Base-by-base conservation (phyloP, 1,140 invertebrate species). In the Aradophagus sp. region DNA sequence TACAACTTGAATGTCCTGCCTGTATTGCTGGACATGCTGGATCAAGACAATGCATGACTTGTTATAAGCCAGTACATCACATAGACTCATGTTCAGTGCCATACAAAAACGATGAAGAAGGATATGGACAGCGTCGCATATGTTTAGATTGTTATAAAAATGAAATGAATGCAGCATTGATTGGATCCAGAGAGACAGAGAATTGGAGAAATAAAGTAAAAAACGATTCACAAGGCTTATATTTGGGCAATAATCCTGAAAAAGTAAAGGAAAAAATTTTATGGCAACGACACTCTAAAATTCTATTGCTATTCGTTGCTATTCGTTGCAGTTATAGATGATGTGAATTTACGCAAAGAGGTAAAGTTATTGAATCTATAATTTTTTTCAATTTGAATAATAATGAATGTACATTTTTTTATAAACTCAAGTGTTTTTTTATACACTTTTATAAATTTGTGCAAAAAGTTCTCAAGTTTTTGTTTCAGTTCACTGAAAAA, bases 61-160 rank as follows among this genome's bases (percentile, higher is more conserved):
- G 38, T 12, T 3, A 41, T 23, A 13, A 23, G 5, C n/a, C 2
- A 8, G 13, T 41, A 6, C 38, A 41, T 26, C 17, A 23, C 6
- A 23, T 23, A 12, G 11, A 23, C 13, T n/a, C 20, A 41, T 41
- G 38, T 23, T 41, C 38, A n/a, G 10, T 23, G 4, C 17, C 3
- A 0, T 41, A 23, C 11, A 8, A 17, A 17, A 14, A 38, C 12
- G 35, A 23, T 5, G 38, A 23, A 2, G 38, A 41, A 41, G 10
- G 17, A 6, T 23, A 41, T 10, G 17, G 38, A 1, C 38, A 41
- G 13, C 11, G 10, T 5, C 38, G 38, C 5, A 41, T 41, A 4
- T 41, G 38, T 19, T 11, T 41, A 4, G 38, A 11, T 5, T 41
- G 38, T 13, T 23, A 23, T 13, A 13, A 34, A 3, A 34, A 34